Conservation (phyloP, 1,140 invertebrate genomes). For the Neodiprion pinetum region DNA sequence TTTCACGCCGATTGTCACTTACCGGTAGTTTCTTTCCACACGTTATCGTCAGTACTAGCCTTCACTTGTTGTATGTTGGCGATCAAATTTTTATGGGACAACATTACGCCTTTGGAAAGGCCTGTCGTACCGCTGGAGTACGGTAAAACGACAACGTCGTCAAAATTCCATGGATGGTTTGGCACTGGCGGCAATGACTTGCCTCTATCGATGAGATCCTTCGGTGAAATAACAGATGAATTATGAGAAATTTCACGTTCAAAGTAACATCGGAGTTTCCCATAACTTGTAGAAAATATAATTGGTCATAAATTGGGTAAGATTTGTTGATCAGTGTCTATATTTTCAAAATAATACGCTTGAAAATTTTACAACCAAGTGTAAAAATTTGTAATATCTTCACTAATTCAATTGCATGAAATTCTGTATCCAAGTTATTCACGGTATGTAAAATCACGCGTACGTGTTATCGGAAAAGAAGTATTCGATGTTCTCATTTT, state of each 20-base stretch:
- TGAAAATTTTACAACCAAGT: no score
- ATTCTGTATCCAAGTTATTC: no score
- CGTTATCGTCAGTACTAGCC: neutral
- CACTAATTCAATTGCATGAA: no score
- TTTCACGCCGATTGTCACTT: neutral
- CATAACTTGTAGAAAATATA: no score
- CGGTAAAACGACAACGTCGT: constrained; percentile 67
- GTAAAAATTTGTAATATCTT: no score
- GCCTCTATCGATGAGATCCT: constrained; percentile 53
- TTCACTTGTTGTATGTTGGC: constrained; percentile 62
- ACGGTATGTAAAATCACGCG: no score
- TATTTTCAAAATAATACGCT: no score
- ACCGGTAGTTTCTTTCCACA: neutral
- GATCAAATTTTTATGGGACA: constrained; percentile 81
- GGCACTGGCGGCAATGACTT: constrained; percentile 44
- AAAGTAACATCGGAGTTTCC: no score
- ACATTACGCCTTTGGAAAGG: constrained; percentile 88
- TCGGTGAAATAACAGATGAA: constrained; percentile 16
- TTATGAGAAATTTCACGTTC: neutral
- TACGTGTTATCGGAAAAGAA: no score
- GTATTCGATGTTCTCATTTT: no score
- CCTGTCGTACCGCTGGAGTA: constrained; percentile 91
- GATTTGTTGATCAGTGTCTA: no score
- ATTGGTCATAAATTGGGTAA: no score
- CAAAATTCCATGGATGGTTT: constrained; percentile 31